These are phyloP conservation scores for Trichonephila clavata DNA, from an alignment of 1,140 invertebrate genomes.

Conservation along the genomic window DNA sequence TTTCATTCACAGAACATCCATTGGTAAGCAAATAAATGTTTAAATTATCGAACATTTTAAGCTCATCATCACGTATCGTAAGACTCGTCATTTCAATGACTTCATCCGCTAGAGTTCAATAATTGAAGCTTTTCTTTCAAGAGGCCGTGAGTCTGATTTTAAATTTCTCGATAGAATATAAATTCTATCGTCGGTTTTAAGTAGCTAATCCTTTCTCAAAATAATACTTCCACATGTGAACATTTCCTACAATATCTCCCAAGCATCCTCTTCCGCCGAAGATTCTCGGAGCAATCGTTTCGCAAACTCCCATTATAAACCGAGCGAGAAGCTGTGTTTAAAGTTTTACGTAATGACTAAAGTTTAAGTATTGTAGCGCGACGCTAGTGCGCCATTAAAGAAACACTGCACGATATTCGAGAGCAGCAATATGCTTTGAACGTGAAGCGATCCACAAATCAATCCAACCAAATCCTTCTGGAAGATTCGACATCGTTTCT, in stretches of 20 bases:
- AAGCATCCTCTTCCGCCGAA: neutral
- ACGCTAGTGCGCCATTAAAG: slow-evolving; percentile 31
- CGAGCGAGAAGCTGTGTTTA: slow-evolving; percentile 28
- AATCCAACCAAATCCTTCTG: slow-evolving; percentile 62
- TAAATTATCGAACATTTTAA: too few species aligned
- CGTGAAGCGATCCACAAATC: slow-evolving; percentile 69
- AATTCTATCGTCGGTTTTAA: neutral
- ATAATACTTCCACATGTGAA: slow-evolving; percentile 10
- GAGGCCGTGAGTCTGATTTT: neutral
- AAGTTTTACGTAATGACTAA: slow-evolving; percentile 64
- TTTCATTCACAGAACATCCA: too few species aligned
- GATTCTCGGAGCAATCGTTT: slow-evolving; percentile 25
- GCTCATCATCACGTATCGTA: too few species aligned
- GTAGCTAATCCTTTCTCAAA: neutral
- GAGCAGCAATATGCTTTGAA: slow-evolving; percentile 57
- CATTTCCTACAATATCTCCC: neutral
- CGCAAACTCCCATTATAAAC: slow-evolving; percentile 37
- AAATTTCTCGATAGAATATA: slow-evolving; percentile 12
- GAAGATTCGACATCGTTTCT: slow-evolving; percentile 67
- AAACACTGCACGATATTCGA: slow-evolving; percentile 66
- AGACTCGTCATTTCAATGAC: neutral
- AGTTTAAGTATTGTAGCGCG: slow-evolving; percentile 56
- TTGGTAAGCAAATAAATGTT: too few species aligned
- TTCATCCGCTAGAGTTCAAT: neutral
- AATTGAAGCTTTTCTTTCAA: neutral